Conservation (phyloP, 2,888 invertebrate species). For the Drosophila percnosoma region DNA sequence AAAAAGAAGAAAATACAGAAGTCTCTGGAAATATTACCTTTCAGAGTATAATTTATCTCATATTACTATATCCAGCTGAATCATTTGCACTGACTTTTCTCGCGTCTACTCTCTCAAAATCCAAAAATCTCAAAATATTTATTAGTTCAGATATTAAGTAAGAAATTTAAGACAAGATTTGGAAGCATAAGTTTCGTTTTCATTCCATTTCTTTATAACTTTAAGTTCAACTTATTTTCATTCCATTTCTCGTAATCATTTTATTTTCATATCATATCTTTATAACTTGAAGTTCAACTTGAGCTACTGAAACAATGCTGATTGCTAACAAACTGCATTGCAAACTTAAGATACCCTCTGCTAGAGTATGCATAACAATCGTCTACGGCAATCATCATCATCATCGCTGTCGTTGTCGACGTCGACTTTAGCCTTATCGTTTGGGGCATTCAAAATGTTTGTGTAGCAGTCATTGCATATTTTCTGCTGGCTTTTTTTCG, state of each 20-base stretch:
- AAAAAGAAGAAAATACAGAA: not conserved
- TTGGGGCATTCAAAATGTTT: constrained; percentile 56
- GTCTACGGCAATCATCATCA: constrained; percentile 39
- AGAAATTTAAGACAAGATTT: not conserved
- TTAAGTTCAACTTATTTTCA: not conserved
- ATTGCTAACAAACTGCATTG: not conserved
- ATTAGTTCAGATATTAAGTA: not conserved
- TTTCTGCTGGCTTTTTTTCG: constrained; percentile 26
- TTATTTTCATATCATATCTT: not conserved
- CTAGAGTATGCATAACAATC: constrained; percentile 26
- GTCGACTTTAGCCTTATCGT: constrained; percentile 39
- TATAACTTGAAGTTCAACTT: not conserved
- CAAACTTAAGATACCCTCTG: not conserved
- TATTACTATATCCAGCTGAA: not conserved
- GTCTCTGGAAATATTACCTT: not conserved
- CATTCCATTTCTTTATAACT: not conserved
- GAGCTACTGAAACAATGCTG: not conserved
- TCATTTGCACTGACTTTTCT: not conserved
- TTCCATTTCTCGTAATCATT: no score
- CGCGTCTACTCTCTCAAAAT: not conserved
- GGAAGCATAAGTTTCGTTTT: not conserved
- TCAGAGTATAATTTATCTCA: not conserved
- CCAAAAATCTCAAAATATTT: no score
- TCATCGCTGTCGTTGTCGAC: constrained; percentile 28
- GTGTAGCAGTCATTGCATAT: constrained; percentile 41